phyloP scores from a whole-genome alignment of 2,797 vertebrate species.

The Salmo trutta region DNA sequence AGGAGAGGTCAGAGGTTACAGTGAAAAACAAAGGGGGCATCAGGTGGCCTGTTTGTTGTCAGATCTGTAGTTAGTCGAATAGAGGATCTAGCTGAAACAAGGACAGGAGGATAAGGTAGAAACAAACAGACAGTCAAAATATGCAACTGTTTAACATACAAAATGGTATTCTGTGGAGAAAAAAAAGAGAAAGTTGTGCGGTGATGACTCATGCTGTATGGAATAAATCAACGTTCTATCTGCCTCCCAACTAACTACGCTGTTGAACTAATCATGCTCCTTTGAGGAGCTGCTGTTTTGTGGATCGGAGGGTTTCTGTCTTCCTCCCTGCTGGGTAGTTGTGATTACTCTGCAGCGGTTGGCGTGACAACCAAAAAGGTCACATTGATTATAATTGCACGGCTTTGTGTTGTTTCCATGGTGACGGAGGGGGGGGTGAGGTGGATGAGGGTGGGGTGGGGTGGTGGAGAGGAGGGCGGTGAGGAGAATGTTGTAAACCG shows the following conservation, averaged over 20 bases:
- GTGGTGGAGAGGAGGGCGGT: not conserved
- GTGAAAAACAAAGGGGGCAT: not conserved
- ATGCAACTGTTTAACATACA: too few species aligned
- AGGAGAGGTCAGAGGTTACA: not conserved
- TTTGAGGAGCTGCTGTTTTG: not conserved
- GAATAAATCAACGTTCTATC: too few species aligned
- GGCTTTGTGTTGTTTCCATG: conserved; percentile 47
- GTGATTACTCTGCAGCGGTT: conserved; percentile 26
- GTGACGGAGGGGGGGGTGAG: conserved; percentile 21
- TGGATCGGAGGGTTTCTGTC: not conserved
- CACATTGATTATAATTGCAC: conserved; percentile 44
- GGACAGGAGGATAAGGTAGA: too few species aligned
- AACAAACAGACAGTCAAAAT: too few species aligned
- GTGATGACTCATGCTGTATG: not conserved
- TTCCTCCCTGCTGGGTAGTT: not conserved
- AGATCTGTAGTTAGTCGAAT: too few species aligned
- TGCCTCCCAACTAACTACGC: not conserved
- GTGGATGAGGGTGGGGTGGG: not conserved
- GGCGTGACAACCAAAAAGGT: conserved; percentile 33
- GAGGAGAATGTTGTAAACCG: too few species aligned
- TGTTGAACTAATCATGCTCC: not conserved
- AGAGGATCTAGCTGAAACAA: too few species aligned
- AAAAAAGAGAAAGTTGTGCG: not conserved
- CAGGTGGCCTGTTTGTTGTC: too few species aligned
- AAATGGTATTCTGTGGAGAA: too few species aligned